Evolutionary conservation across 2,888 invertebrate species (phyloP), one percentile per base, ranked within the genome.

Genomic region (Cheilosia impressa): DNA sequence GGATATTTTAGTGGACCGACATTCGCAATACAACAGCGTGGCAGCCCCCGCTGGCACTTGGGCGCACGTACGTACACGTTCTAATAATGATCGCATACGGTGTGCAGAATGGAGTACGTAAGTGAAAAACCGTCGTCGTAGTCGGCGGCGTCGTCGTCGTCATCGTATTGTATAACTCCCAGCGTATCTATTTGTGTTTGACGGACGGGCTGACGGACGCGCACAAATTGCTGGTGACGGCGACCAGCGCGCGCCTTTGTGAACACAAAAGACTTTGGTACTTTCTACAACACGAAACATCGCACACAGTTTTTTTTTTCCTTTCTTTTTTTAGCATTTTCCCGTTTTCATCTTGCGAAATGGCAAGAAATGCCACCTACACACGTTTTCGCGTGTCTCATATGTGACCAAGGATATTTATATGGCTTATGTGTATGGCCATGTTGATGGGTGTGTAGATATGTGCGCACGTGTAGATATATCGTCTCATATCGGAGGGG

Each of bases 301-400:
- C 65, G 76, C 47, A 84, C 57, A 71, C 45, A 65, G 2, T 22
- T 2, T 53, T 78, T 57, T 34, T 69, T 34, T 10, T 24, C 38
- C 45, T 63, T 34, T 79, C 27, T 27, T 27, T n/a, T 45, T 69
- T 27, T 68, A 68, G 41, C 43, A 24, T 76, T 71, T 84, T 65
- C 62, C 53, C 47, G 27, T 69, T 81, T 85, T 73, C 81, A 85
- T 85, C 85, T 85, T 85, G 72, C 63, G 77, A 73, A 78, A 81
- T 62, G 34, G 76, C 72, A 85, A 85, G 85, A 81, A 85, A 85
- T 81, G 76, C 85, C 85, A 85, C 85, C 85, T 81, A 85, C 85
- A 83, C 83, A 85, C 85, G 81, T 77, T 85, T 85, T 85, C 85
- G 85, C 85, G 85, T 85, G 81, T 81, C 76, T 72, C 81, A 76